Conservation (phyloP, 2,888 invertebrate genomes). For the Endomychus coccineus region DNA sequence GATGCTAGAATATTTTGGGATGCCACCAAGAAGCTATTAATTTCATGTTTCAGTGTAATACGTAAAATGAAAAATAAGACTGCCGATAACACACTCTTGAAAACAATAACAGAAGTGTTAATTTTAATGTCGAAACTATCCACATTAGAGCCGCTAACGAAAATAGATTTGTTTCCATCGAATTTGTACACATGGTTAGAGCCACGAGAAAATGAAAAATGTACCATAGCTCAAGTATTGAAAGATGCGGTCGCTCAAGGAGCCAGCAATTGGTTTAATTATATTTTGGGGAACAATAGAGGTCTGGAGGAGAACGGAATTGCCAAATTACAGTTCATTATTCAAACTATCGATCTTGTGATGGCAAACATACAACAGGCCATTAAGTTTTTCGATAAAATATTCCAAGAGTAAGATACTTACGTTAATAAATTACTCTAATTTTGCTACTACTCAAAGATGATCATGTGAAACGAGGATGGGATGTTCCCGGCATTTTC, state of each 20-base stretch:
- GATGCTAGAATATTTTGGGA: slow-evolving; percentile 74
- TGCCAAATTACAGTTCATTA: slow-evolving; percentile 66
- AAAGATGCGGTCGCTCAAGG: slow-evolving; percentile 66
- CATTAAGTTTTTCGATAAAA: slow-evolving; percentile 70
- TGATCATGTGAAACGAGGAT: no score
- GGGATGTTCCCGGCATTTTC: no score
- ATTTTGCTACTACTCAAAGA: no score
- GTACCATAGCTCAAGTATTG: slow-evolving; percentile 56
- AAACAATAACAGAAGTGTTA: slow-evolving; percentile 64
- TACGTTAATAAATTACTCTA: no score
- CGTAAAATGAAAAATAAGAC: slow-evolving; percentile 69
- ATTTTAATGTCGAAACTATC: slow-evolving; percentile 62
- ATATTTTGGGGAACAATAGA: slow-evolving; percentile 63
- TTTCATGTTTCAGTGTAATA: slow-evolving; percentile 68
- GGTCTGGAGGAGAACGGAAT: slow-evolving; percentile 57
- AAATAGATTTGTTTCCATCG: slow-evolving; percentile 60
- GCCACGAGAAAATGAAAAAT: slow-evolving; percentile 43
- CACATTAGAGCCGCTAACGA: slow-evolving; percentile 53
- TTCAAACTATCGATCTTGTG: slow-evolving; percentile 75
- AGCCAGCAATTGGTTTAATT: slow-evolving; percentile 71
- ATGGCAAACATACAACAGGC: slow-evolving; percentile 73
- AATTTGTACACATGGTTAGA: slow-evolving; percentile 62
- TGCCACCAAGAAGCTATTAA: slow-evolving; percentile 64
- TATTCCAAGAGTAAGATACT: slow-evolving; percentile 82
- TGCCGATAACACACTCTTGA: slow-evolving; percentile 64